Evolutionary conservation across 2,888 invertebrate species (phyloP), one percentile per base, ranked within the genome.

Genomic region (Aphidius colemani): DNA sequence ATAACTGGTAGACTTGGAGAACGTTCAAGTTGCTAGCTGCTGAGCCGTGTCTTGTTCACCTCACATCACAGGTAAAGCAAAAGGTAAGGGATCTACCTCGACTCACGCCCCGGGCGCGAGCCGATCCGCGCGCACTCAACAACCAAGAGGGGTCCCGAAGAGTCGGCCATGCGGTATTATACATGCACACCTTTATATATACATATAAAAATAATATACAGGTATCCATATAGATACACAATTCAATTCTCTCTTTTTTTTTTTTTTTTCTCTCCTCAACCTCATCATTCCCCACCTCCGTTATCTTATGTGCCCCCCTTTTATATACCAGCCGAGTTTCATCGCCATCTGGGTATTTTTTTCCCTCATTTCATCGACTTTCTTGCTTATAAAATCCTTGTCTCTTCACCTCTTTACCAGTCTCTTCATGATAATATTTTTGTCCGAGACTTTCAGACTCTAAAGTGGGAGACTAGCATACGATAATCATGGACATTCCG

Each of bases 101-200:
- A 71, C 76, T 77, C 78, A 77, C 78, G 78, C 80, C 78, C 78
- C 78, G 73, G 76, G 78, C 77, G 78, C 78, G 77, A 78, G 74
- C 74, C 30, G 74, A 76, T 74, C 72, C 74, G 69, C 68, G 64
- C 66, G 74, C 76, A 74, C 74, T 30, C 30, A 30, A 30, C 30
- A 30, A 30, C 30, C 30, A 30, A 30, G 30, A 30, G 30, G 30
- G 30, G 30, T 30, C 30, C 30, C 30, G 4, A 30, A 30, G 30
- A 75, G 75, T 77, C 78, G 73, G 75, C 77, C 79, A 78, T 77
- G 76, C 70, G 75, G 72, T 72, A 73, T 30, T 74, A 67, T 58
- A 64, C 65, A 59, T 59, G 45, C 61, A 51, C 61, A 58, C 57
- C 13, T 62, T 58, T 53, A 45, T 61, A 60, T 59, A 61, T 62